Evolutionary conservation across 2,113 vertebrate genomes (phyloP), one percentile per base, ranked within the genome.

Genomic region (Siniperca knerii): DNA sequence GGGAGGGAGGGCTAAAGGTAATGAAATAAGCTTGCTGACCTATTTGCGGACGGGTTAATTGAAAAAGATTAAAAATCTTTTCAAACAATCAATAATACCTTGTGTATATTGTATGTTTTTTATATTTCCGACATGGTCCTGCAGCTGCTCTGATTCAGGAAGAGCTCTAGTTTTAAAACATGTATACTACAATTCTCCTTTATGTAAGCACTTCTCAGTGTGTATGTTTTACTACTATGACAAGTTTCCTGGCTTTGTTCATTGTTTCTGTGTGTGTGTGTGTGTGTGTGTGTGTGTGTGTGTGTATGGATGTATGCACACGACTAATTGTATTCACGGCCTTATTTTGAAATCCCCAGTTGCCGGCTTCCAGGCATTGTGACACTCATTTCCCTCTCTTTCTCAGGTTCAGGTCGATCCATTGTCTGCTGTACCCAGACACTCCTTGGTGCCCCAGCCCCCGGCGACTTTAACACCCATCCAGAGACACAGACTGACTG

Each of bases 341-440:
- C 80, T 93, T 87, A 89, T 93, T 92, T 85, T 92, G 72, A 90
- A 94, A 91, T 79, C 71, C 75, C 75, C 79, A 86, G 87, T 75
- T 66, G 77, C 75, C 70, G 16, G 77, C 77, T 92, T 93, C 90
- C 92, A 84, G 88, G 86, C 83, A 93, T 93, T 93, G 90, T 92
- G 77, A 79, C 83, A n/a, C 77, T 81, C n/a, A 80, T 70, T 90
- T 90, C 87, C 86, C 58, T 79, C 71, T 83, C 52, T 75, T 42
- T 82, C 77, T 85, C 94, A 99, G 98, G 96, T 98, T 99, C 90
- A 97, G 96, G 91, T 97, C 97, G 1, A 90, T 98, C 90, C 98
- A 99, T 95, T 99, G 98, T 94, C 91, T 97, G 92, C 90, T 99
- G 90, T 97, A 98, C 91, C 97, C 98, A 0, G 97, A 98, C 94